Base-by-base conservation (phyloP, 2,113 vertebrate species). In the Hippolais icterina region DNA sequence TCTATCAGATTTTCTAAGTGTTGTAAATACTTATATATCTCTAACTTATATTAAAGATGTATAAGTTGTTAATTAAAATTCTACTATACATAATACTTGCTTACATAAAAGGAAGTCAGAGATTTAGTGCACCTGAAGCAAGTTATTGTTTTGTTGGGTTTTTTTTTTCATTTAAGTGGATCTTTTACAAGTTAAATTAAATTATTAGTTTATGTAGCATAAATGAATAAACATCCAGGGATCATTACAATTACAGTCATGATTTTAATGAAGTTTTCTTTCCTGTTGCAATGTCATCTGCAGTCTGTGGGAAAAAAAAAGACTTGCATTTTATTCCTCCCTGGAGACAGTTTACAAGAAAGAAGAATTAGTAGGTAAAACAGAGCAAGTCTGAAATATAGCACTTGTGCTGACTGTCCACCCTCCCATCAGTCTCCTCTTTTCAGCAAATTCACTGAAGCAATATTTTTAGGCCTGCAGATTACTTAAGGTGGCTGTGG, bases 1-100 rank as follows among this genome's bases (percentile, higher is more conserved):
- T 94, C 82, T 84, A 41, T 83, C 63, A 69, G 64, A 70, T 87
- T 96, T 95, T 94, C 7, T 75, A 97, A 96, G 90, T 86, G 14
- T 74, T 84, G 37, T 80, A 91, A 72, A 39, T 88, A 65, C 33
- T 96, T 13, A 6, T 86, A 21, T 89, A 82, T 70, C 24, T 28
- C 46, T 70, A 79, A 65, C 15, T 71, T 77, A 28, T 15, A 37
- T 10, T 63, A 33, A 33, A 88, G 85, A 56, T 2, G 3, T 68
- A 71, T 12, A 78, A 59, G 15, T 3, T 15, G 59, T 86, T 78
- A 75, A 81, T 90, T 91, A 54, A 81, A 92, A 66, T 49, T 78
- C 27, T 60, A 13, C 5, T 27, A 6, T 60, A 20, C 11, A 15
- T 6, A 74, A 35, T 83, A 80, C 22, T 42, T 56, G 11, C 8